Evolutionary conservation across 1,140 invertebrate species (phyloP), one percentile per base, ranked within the genome.

Genomic region (Drosophila malerkotliana): DNA sequence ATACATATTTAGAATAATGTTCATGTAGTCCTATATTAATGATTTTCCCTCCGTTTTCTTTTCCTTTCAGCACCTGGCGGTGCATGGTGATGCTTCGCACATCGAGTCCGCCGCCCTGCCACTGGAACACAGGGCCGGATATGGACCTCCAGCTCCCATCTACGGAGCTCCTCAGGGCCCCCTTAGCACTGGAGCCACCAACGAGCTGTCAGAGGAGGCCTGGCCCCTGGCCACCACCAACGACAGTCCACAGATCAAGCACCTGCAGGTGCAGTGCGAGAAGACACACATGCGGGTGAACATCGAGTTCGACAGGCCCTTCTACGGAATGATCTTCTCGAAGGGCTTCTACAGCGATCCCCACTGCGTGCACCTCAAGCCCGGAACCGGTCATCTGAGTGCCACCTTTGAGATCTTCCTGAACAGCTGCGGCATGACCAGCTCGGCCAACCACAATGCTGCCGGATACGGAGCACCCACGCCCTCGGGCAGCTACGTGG

Each of bases 271-370:
- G 44, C 97, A 98, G 90, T 98, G 98, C 92, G 97, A 98, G 92
- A 98, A 98, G 92, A 98, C 97, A 41, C 96, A 97, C 88, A 98
- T 98, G 97, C 93, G 97, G 26, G 97, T 98, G 6, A 97, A 97
- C 92, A 97, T 98, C 77, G 97, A 98, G 91, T 98, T 98, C 92
- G 97, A 98, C 91, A 93, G 97, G 28, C 97, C 98, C 0, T 98
- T 98, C 93, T 98, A 98, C 92, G 98, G 98, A 4, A 98, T 98
- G 95, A 98, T 98, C 73, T 98, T 98, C 93, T 98, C 96, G 55
- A 98, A 98, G 92, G 97, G 96, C 32, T 96, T 96, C 93, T 98
- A 98, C 92, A 97, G 96, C 77, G 97, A 98, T 89, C 94, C 96
- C 2, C 96, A 97, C 82, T 98, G 97, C 91, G 97, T 98, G 39